Base-by-base conservation (phyloP, 1,140 invertebrate species). In the Panulirus ornatus region DNA sequence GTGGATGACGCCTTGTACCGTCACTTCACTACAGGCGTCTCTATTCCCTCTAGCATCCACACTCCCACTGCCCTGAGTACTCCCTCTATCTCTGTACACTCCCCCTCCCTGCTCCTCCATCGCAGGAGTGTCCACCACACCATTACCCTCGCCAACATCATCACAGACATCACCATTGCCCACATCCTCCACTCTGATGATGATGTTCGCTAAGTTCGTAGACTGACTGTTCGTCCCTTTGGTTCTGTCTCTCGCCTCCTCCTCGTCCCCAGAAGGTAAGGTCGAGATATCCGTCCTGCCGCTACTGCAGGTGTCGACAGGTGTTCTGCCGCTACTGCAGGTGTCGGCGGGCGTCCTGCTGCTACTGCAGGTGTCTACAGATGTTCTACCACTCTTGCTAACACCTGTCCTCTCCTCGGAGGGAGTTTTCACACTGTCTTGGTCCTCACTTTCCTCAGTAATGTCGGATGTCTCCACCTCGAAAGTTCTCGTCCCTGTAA, bases 161-260 rank as follows among this genome's bases (percentile, higher is more conserved):
- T 73, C 40, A 2, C 19, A 8, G 6, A 16, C 73, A 2, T 76
- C 66, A 1, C 38, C 75, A 16, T 36, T 42, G 14, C 71, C 36
- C 27, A 88, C 85, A 0, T 88, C 85, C 75, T 88, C 85, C 40
- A 88, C 85, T 34, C 38, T 88, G 36, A 88, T 88, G 73, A 88
- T 70, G 76, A 88, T 81, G n/a, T 70, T 75, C 0, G 73, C 85
- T 3, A 40, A 16, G 19, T 79, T 81, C 78, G 9, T 58, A 51
- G 51, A 51, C 6, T 42, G 54, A 58, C 19, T 66, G n/a, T n/a
- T 66, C 22, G 8, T 66, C n/a, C 27, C 30, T 22, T 66, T 66
- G 2, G 11, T 19, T 58, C 22, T 58, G 2, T 14, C n/a, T 66
- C 30, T 1, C 58, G 8, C n/a, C 58, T 6, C n/a, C 9, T 30